Conservation (phyloP, 2,797 vertebrate species). For the Iguana delicatissima region DNA sequence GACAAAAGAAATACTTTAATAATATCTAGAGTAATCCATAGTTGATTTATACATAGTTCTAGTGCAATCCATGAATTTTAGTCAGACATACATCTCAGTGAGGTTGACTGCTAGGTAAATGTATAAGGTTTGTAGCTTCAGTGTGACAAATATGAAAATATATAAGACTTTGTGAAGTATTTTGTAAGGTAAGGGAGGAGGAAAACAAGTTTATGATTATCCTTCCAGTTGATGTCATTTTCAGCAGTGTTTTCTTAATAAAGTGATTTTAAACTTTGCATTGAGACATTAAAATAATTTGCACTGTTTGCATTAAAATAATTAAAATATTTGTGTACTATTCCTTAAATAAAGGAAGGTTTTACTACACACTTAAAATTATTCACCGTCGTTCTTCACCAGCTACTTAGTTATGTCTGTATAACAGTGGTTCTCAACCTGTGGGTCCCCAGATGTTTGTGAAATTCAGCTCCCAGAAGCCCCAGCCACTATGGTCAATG, state of each 20-base stretch:
- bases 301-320: neutral
- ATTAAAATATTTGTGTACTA: neutral
- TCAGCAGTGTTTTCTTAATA: neutral
- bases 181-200: too few species aligned
- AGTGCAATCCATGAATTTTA: neutral
- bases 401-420: too few species aligned
- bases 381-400: too few species aligned
- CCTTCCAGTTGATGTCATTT: neutral
- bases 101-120: neutral
- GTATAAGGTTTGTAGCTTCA: neutral
- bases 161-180: neutral
- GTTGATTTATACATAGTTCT: slow-evolving; percentile 42
- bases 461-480: too few species aligned
- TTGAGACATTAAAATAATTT: too few species aligned
- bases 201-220: neutral
- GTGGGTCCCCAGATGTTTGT: too few species aligned
- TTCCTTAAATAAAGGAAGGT: neutral
- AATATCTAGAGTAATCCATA: slow-evolving; percentile 2
- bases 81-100: neutral
- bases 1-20: slow-evolving; percentile 27
- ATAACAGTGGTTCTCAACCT: too few species aligned
- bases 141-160: neutral
- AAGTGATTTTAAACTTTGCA: neutral
- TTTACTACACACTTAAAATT: neutral
- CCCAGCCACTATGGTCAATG: too few species aligned